Percentiles rank a stretch among this genome's conserved stretches.
Conservation (phyloP, 2,113 vertebrate species). For the Aviceda subcristata region DNA sequence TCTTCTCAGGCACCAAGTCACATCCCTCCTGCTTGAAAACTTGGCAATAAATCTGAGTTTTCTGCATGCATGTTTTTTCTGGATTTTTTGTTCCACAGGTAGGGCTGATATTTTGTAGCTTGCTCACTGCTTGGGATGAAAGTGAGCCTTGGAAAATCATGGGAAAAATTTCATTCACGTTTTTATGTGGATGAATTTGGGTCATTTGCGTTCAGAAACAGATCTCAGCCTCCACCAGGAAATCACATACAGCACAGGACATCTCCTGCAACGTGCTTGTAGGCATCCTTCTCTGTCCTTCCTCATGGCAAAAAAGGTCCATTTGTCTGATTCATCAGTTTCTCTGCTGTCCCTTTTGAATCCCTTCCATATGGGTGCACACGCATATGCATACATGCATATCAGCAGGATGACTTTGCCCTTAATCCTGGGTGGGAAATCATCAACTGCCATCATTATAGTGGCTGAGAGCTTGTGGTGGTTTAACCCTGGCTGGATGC, state of each 20-base stretch:
- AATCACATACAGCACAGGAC: neutral
- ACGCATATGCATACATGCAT: accelerated
- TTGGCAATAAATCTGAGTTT: neutral
- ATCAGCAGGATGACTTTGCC: neutral
- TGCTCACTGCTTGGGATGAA: neutral
- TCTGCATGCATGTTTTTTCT: accelerated
- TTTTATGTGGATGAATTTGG: neutral
- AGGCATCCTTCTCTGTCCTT: neutral
- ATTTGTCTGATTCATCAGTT: neutral
- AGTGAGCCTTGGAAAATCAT: neutral
- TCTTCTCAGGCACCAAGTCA: neutral
- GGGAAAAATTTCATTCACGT: neutral
- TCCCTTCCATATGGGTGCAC: neutral
- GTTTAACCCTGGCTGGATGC: no score
- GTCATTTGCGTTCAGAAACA: neutral
- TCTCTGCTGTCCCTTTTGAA: neutral
- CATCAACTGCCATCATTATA: accelerated
- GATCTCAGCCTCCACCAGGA: neutral
- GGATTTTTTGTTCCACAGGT: neutral
- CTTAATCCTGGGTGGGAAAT: neutral
- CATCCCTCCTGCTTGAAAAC: neutral
- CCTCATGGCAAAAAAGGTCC: neutral
- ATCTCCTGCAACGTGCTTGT: accelerated
- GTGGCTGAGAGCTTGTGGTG: neutral
- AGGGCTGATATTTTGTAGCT: neutral